phyloP scores from a whole-genome alignment of 2,113 vertebrate genomes.

The Trinectes maculatus region DNA sequence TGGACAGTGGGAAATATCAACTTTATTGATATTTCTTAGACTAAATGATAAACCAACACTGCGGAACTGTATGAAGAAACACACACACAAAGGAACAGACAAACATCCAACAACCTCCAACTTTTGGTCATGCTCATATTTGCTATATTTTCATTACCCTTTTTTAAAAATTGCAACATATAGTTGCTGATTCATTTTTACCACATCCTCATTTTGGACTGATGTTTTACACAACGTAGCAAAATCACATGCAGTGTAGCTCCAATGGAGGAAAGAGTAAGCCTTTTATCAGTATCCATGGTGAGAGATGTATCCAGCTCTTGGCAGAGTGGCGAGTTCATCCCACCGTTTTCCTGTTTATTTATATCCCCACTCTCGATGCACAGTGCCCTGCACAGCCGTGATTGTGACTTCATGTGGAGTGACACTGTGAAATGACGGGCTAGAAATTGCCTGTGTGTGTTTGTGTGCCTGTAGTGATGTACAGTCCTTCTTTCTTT shows the following conservation, averaged over 20 bases:
- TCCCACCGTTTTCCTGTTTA: slow-evolving; percentile 48
- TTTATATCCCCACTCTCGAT: slow-evolving; percentile 37
- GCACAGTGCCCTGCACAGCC: slow-evolving; percentile 25
- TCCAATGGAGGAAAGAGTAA: neutral
- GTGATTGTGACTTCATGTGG: slow-evolving; percentile 44
- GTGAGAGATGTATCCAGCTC: slow-evolving; percentile 25
- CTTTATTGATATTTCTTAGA: too few relatives aligned
- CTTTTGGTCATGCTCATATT: too few relatives aligned
- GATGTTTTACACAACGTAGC: neutral
- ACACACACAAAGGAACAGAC: neutral
- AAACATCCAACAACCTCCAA: too few relatives aligned
- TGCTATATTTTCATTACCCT: too few relatives aligned
- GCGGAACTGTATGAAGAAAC: too few relatives aligned
- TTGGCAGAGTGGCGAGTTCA: slow-evolving; percentile 3
- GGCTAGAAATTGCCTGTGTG: slow-evolving; percentile 11
- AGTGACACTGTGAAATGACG: slow-evolving; percentile 50
- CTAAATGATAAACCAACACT: too few relatives aligned
- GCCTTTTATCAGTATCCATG: neutral
- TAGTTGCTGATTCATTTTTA: too few relatives aligned
- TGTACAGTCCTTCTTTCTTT: neutral
- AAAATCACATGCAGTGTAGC: neutral
- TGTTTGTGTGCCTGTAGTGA: neutral
- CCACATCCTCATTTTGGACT: neutral
- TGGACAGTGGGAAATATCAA: too few relatives aligned
- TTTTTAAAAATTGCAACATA: too few relatives aligned